Base-by-base conservation (phyloP, 2,797 vertebrate species). In the Sylvia borin region DNA sequence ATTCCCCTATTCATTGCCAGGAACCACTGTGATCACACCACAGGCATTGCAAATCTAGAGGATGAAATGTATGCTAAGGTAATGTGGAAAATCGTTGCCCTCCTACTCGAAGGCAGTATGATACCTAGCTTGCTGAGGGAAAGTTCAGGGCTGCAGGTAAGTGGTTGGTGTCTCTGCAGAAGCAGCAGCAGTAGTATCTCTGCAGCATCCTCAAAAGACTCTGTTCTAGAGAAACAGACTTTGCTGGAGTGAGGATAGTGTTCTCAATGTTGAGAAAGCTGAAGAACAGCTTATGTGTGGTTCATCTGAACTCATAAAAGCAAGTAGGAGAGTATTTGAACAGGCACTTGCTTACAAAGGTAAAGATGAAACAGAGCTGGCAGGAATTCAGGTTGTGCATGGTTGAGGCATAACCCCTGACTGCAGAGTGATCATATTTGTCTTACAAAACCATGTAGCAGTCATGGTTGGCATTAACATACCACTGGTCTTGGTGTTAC, bases 211-310 rank as follows among this genome's bases (percentile, higher is more conserved):
- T 20, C 14, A 42, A 42, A 92, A 61, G 4, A 29, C 8, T 75
- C 8, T 86, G 3, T 13, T 78, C 42, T 25, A 61, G 50, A 75
- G 21, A 62, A 72, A 25, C 6, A 21, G 7, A 16, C 10, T 18
- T 43, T 0, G 0, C 15, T 62, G 38, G 15, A 47, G 38, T 5
- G 5, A 61, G 16, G 27, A 48, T 20, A 9, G 7, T 34, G 10
- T 16, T 76, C 31, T 74, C 27, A 27, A 5, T 9, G 13, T 12
- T 57, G n/a, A 61, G 54, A 78, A 81, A 67, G 58, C 38, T 78
- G 73, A 84, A 32, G 24, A 93, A n/a, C 7, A 62, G 12, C 13
- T 17, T 36, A 19, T 5, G 2, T 58, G 31, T 70, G 2, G 7
- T 38, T 84, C 42, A 73, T 24, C 24, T 25, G 48, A 83, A 45